Evolutionary conservation across 2,888 invertebrate species (phyloP).

Genomic region (Rhingia rostrata): DNA sequence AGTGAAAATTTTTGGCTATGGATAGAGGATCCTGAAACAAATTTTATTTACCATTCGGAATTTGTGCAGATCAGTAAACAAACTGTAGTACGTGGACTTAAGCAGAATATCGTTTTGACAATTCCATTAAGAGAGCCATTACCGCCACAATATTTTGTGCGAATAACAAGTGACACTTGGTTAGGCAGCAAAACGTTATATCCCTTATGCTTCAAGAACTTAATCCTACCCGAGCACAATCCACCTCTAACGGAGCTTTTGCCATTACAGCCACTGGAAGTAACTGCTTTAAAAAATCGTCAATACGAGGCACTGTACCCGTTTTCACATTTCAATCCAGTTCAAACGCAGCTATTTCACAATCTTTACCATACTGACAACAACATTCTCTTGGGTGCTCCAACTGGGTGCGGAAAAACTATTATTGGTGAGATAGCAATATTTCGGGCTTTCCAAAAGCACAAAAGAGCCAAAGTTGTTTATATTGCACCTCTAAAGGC

Average conservation of each 20-base stretch:
- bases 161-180: constrained; percentile 92
- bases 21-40: constrained; percentile 97
- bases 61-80: constrained; percentile 86
- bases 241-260: constrained; percentile 96
- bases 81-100: constrained; percentile 88
- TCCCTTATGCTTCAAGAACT: constrained; percentile 90
- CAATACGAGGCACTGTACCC: constrained; percentile 92
- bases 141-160: constrained; percentile 95
- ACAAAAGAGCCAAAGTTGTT: constrained; percentile 93
- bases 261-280: constrained; percentile 94
- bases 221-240: constrained; percentile 95
- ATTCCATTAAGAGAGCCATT: constrained; percentile 96
- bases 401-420: constrained; percentile 96
- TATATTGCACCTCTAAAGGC: constrained; percentile 99
- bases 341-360: constrained; percentile 99
- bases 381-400: constrained; percentile 95
- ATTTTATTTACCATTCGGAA: constrained; percentile 98
- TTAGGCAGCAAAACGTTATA: constrained; percentile 85
- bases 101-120: constrained; percentile 95
- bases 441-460: constrained; percentile 93
- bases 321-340: constrained; percentile 98
- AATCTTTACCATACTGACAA: constrained; percentile 96
- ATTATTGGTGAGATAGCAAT: constrained; percentile 99
- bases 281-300: constrained; percentile 90
- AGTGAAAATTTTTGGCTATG: constrained; percentile 98